Conservation (phyloP, 2,888 invertebrate genomes). For the Bombyx huttoni region DNA sequence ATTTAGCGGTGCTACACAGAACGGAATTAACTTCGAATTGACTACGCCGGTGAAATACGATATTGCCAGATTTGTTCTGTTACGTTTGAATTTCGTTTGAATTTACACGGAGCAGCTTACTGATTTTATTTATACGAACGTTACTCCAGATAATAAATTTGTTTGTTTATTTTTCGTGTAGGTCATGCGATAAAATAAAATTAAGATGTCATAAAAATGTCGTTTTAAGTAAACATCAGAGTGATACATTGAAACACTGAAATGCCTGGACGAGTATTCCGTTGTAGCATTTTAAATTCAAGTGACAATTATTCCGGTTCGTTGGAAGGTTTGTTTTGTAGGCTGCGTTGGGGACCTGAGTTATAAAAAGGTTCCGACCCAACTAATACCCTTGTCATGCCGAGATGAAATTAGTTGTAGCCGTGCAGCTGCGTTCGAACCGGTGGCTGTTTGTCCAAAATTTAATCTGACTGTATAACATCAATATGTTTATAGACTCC, state of each 20-base stretch:
- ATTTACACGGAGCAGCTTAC: not conserved
- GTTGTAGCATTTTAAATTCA: conserved; percentile 19
- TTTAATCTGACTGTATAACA: conserved; percentile 49
- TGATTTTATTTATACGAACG: not conserved
- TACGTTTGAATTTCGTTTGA: not conserved
- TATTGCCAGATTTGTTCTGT: not conserved
- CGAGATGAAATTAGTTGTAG: conserved; percentile 65
- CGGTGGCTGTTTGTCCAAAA: conserved; percentile 49
- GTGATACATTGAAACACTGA: not conserved
- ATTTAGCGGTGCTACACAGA: conserved; percentile 23
- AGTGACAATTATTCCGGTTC: conserved; percentile 29
- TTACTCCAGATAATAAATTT: not conserved
- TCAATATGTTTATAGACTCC: conserved; percentile 20
- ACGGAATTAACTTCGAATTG: not conserved
- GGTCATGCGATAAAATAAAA: not conserved
- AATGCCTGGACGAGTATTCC: conserved; percentile 7
- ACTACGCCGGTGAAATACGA: not conserved
- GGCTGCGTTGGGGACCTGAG: conserved; percentile 38
- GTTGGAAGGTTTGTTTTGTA: conserved; percentile 32
- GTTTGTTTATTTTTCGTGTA: not conserved
- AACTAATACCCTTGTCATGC: conserved; percentile 70
- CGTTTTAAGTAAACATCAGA: not conserved
- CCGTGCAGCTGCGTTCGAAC: conserved; percentile 55
- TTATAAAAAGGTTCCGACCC: conserved; percentile 63
- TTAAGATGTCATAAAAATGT: no score